Conservation (phyloP, 2,797 vertebrate species). For the Otolemur crassicaudatus region DNA sequence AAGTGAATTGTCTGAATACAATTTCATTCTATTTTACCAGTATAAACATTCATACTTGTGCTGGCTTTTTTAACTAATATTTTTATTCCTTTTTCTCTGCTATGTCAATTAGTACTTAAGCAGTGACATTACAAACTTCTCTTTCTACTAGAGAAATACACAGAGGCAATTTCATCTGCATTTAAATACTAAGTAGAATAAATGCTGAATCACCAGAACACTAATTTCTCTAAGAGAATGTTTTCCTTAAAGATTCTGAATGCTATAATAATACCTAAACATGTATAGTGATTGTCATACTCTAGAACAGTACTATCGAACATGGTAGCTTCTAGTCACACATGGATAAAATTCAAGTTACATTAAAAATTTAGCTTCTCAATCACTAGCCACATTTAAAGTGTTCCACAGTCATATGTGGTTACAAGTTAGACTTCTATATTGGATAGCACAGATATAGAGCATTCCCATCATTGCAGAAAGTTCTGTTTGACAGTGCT, state of each 20-base stretch:
- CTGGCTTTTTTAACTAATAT: background rate
- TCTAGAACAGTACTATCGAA: background rate
- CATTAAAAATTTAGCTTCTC: background rate
- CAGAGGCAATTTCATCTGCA: background rate
- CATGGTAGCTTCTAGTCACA: background rate
- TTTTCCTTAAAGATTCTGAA: background rate
- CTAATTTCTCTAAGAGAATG: background rate
- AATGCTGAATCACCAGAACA: background rate
- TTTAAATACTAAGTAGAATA: constrained; percentile 10
- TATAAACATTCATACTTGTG: background rate
- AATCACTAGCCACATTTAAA: background rate
- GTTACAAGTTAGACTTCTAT: background rate
- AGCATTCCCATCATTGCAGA: background rate
- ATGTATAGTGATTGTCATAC: background rate
- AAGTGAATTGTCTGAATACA: background rate
- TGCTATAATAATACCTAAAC: background rate
- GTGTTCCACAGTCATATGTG: background rate
- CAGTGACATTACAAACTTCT: background rate
- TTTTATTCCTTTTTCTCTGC: background rate
- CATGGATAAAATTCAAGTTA: background rate
- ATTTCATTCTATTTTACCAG: background rate
- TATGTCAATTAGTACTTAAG: background rate
- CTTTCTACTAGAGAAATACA: constrained; percentile 13
- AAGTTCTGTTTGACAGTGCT: background rate
- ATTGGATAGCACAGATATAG: background rate